Base-by-base conservation (phyloP, 2,888 invertebrate genomes). In the Habroteleia sp. region DNA sequence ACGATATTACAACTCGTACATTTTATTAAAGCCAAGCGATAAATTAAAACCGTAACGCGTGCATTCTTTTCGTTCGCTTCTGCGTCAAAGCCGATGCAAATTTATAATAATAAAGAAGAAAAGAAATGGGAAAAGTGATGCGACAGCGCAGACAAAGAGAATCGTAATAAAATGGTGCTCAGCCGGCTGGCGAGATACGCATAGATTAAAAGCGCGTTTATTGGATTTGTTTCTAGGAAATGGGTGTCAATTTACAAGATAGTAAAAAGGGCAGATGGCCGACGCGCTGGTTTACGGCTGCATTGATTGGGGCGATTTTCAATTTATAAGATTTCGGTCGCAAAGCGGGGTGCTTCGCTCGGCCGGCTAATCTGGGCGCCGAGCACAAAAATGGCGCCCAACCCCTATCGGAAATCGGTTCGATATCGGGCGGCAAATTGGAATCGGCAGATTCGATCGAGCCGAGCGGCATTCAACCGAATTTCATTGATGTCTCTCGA, bases 181-280 rank as follows among this genome's bases (percentile, higher is more conserved):
- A 10, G 11, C 6, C 41, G 27, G 10, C 44, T 54, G 44, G 41
- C 31, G 41, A 54, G 48, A 44, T 54, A 29, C 27, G 42, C 65
- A 13, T 35, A 35, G 35, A 66, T 35, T 37, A 66, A 35, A 42
- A 44, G 10, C 37, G 39, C 11, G 23, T 50, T 58, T 50, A 68
- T 48, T 48, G 56, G 68, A 68, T 50, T 68, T 50, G 48, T 50
- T 68, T 58, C 68, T 48, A 13, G 33, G 50, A 68, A 58, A 4
- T 20, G 31, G 25, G 58, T 58, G 50, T 68, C 68, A 68, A 69
- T 60, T 69, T 69, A 60, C 68, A 69, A 41, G 54, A 66, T n/a
- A n/a, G 66, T 69, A 60, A 42, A 60, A 58, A 48, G 48, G 60
- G 16, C 56, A 69, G 50, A 58, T 68, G 66, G 56, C 46, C 7